phyloP scores from a whole-genome alignment of 2,888 invertebrate genomes.

The Oxyteleia sp. region DNA sequence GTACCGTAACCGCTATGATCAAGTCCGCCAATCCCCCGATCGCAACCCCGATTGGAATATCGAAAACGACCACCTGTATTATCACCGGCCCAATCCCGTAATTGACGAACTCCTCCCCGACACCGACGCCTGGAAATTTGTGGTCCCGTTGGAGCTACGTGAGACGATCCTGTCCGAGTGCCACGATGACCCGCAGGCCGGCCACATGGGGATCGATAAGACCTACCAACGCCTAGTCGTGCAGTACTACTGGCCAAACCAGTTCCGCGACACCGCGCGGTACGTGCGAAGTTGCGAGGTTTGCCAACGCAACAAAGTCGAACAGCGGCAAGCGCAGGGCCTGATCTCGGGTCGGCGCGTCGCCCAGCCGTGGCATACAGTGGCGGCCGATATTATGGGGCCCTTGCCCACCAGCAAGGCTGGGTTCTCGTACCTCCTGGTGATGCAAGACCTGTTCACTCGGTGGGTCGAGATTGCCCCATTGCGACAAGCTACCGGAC shows the following conservation, averaged over 20 bases:
- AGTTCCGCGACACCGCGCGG: not conserved
- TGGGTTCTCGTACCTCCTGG: not conserved
- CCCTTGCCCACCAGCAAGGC: not conserved
- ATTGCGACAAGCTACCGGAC: too few relatives aligned
- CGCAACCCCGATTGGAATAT: too few relatives aligned
- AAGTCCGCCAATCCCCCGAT: too few relatives aligned
- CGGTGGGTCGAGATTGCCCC: too few relatives aligned
- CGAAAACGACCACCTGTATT: too few relatives aligned
- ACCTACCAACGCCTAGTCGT: not conserved
- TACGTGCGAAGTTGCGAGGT: not conserved
- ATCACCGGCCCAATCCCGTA: not conserved
- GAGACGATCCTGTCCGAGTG: not conserved
- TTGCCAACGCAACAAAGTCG: not conserved
- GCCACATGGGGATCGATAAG: not conserved
- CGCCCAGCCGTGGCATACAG: not conserved
- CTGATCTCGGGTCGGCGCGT: not conserved
- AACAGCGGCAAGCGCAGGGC: not conserved
- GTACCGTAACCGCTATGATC: too few relatives aligned
- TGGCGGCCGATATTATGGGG: not conserved
- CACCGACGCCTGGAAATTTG: not conserved
- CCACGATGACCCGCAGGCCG: not conserved
- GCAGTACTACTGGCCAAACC: constrained; percentile 4
- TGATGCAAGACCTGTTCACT: too few relatives aligned
- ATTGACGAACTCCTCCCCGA: not conserved
- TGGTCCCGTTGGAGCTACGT: too few relatives aligned